Conservation (phyloP, 2,797 vertebrate genomes). For the Lemur catta region DNA sequence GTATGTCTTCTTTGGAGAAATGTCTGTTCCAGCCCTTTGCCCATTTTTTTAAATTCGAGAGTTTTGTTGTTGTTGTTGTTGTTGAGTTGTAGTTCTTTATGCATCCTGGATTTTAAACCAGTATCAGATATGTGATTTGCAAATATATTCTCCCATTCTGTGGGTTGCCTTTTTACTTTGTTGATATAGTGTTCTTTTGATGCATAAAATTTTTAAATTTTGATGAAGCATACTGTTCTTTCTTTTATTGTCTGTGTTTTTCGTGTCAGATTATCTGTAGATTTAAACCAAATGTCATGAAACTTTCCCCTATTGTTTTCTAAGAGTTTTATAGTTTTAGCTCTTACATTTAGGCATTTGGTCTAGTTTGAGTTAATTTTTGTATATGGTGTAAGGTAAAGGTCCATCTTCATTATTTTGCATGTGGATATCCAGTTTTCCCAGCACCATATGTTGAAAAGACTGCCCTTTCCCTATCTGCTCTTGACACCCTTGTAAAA, state of each 20-base stretch:
- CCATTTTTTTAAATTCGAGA: not conserved
- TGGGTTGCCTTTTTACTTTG: not conserved
- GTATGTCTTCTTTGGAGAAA: not conserved
- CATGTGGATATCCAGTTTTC: not conserved
- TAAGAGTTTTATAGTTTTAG: not conserved
- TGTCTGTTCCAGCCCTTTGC: not conserved
- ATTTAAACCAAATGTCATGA: not conserved
- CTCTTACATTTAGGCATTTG: not conserved
- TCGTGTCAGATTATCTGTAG: not conserved
- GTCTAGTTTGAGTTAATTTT: constrained; percentile 13
- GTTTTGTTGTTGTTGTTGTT: not conserved
- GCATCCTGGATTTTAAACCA: not conserved
- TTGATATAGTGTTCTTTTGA: not conserved
- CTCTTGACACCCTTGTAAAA: not conserved
- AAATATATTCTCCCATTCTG: not conserved
- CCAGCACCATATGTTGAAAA: not conserved
- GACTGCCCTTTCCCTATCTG: not conserved
- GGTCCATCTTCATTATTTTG: not conserved
- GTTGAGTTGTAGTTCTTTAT: not conserved
- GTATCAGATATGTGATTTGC: not conserved
- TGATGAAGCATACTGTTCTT: not conserved
- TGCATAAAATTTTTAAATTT: not conserved
- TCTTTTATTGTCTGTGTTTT: not conserved
- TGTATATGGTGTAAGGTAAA: not conserved
- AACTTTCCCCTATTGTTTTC: not conserved